Evolutionary conservation across 2,888 invertebrate genomes (phyloP), one percentile per base, ranked within the genome.

Genomic region (Ectemnius cavifrons): DNA sequence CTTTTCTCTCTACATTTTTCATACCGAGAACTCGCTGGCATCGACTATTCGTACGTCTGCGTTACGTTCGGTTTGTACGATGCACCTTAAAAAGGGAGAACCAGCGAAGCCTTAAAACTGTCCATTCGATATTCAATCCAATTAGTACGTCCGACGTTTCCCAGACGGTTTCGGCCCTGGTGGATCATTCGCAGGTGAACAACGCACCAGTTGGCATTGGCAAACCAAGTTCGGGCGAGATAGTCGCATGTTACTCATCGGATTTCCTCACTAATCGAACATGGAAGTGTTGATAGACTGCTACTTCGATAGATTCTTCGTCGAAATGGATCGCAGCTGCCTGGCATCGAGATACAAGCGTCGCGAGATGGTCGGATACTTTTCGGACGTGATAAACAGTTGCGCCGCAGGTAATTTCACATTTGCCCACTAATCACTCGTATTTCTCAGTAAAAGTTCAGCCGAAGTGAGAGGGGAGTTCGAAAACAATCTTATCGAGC

Each of bases 251-350:
- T 16, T 16, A 16, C 16, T 13, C 52, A 52, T 52, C 4, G 6
- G 16, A 52, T 6, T 16, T 52, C 16, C n/a, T 4, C 16, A 2
- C 5, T 52, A 5, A 52, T 16, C 16, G 6, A 52, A 11, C 45
- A 96, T 96, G 96, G 96, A 96, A 90, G 93, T 94, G 78, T 93
- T 96, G 83, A 94, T 97, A 91, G 94, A 96, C 81, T 95, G 94
- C 88, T 96, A 96, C 91, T 96, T 96, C 86, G 95, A 96, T 81
- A 93, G 94, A 87, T 93, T 95, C 61, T 96, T 97, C 87, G 92
- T 93, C 81, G 93, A 93, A 83, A 92, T 96, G 88, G 94, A 95
- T 65, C 93, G 96, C 11, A 95, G 94, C 90, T 93, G 94, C 81
- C 92, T 97, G 65, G 94, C 95, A 81, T 94, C 94, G 64, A 93